Conservation (phyloP, 2,113 vertebrate genomes). For the Leucoraja erinaceus region DNA sequence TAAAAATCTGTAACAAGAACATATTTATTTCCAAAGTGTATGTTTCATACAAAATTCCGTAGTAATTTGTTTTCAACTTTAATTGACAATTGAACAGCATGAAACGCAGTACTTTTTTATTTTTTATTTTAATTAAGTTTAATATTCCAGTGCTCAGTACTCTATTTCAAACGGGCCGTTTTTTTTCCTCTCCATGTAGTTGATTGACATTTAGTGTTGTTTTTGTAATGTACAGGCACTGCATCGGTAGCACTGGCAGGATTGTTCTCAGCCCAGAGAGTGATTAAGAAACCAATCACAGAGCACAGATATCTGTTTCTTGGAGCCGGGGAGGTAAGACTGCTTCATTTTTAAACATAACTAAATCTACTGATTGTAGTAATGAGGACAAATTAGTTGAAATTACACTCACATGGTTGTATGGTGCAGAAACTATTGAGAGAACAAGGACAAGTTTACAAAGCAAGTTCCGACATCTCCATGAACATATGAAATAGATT, state of each 20-base stretch:
- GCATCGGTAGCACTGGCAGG: conserved; percentile 87
- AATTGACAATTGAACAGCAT: background rate
- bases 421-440: too few species aligned
- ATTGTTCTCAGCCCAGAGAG: conserved; percentile 78
- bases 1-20: background rate
- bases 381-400: background rate
- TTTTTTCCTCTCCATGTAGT: background rate
- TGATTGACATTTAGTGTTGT: conserved; percentile 32
- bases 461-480: background rate
- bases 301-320: conserved; percentile 88
- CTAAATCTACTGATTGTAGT: too few species aligned
- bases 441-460: background rate
- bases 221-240: conserved; percentile 63
- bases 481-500: background rate
- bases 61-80: background rate
- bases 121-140: background rate
- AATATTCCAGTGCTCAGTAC: background rate
- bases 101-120: background rate
- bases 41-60: background rate
- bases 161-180: background rate
- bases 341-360: background rate
- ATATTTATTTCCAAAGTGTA: background rate
- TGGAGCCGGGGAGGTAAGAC: conserved; percentile 86
- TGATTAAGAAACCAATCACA: conserved; percentile 69
- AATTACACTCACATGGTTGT: background rate